Conservation (phyloP, 1,140 invertebrate genomes). For the Eulimnadia texana region DNA sequence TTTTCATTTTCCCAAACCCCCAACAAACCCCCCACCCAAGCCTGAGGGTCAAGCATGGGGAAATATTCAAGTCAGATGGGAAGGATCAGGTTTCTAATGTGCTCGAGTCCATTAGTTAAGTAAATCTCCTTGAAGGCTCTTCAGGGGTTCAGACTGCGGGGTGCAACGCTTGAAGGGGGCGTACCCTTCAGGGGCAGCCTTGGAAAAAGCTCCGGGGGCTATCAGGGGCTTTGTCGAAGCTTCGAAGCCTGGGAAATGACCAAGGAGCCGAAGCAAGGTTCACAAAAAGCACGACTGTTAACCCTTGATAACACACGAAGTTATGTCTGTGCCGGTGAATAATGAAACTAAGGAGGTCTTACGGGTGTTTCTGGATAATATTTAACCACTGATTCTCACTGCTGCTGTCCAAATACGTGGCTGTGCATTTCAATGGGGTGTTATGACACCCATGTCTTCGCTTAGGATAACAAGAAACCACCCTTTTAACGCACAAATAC, state of each 20-base stretch:
- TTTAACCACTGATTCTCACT: not conserved
- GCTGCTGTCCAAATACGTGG: not conserved
- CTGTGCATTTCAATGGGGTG: not conserved
- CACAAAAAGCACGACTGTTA: not conserved
- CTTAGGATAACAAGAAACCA: too few relatives aligned
- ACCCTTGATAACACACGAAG: not conserved
- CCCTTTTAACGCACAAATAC: too few relatives aligned
- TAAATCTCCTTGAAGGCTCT: not conserved
- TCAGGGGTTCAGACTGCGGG: not conserved
- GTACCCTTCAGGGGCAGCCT: too few relatives aligned
- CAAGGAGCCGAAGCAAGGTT: too few relatives aligned
- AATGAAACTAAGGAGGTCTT: not conserved
- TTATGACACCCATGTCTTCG: not conserved
- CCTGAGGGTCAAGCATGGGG: too few relatives aligned
- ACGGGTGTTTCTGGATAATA: not conserved
- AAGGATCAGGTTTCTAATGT: not conserved
- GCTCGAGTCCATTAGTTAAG: not conserved
- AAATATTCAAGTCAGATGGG: not conserved
- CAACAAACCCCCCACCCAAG: too few relatives aligned
- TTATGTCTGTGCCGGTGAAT: not conserved
- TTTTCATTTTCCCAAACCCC: too few relatives aligned
- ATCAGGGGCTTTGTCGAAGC: too few relatives aligned
- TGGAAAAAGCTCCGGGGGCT: too few relatives aligned
- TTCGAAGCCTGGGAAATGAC: too few relatives aligned
- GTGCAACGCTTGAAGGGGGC: not conserved